Evolutionary conservation across 2,797 vertebrate species (phyloP).

Genomic region (Typhlichthys eigenmanni): DNA sequence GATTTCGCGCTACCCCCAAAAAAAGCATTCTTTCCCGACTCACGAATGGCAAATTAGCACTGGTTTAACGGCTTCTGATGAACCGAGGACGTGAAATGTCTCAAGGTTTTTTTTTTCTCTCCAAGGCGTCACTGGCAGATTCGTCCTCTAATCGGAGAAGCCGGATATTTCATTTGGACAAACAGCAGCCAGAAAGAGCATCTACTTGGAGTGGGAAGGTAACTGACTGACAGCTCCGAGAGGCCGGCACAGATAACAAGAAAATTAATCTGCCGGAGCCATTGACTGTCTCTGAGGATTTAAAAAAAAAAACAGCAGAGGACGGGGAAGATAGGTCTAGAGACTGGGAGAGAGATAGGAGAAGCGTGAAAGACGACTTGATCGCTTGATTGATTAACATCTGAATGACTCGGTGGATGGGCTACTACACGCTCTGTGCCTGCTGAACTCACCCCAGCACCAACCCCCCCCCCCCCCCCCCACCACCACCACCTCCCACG

Average conservation of each 20-base stretch:
- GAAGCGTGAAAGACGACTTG: constrained; percentile 16
- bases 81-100: constrained; percentile 38
- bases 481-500: too few relatives aligned
- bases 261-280: constrained; percentile 35
- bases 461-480: neutral
- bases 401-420: constrained; percentile 39
- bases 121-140: constrained; percentile 8
- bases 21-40: constrained; percentile 28
- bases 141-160: constrained; percentile 7
- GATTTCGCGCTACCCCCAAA: constrained; percentile 3
- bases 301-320: constrained; percentile 8
- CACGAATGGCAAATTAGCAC: constrained; percentile 6
- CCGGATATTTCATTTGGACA: constrained; percentile 11
- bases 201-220: too few relatives aligned
- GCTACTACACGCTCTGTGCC: constrained; percentile 30
- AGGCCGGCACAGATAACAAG: constrained; percentile 3
- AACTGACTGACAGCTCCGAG: constrained; percentile 12
- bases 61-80: constrained; percentile 18
- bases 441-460: constrained; percentile 20
- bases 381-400: constrained; percentile 36
- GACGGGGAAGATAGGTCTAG: constrained; percentile 3
- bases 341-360: constrained; percentile 13
- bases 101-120: constrained; percentile 21
- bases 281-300: constrained; percentile 11
- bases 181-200: neutral